Conservation (phyloP, 2,113 vertebrate genomes). For the Heloderma charlesbogerti region DNA sequence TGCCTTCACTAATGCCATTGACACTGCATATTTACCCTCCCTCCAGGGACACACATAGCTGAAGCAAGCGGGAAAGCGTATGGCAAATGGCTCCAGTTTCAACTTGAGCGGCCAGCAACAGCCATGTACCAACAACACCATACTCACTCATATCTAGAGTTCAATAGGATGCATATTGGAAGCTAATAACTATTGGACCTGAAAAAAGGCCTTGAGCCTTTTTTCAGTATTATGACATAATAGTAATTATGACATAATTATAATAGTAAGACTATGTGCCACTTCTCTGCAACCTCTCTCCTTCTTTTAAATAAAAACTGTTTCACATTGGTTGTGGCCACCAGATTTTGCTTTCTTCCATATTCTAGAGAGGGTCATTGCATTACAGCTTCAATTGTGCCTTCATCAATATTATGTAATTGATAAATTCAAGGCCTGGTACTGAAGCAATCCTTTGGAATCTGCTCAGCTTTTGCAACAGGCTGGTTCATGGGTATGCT, state of each 20-base stretch:
- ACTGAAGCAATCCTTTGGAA: constrained; percentile 39
- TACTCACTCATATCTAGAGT: neutral
- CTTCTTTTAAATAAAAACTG: neutral
- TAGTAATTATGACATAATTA: neutral
- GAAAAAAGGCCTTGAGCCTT: neutral
- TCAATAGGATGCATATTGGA: neutral
- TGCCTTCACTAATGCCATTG: neutral
- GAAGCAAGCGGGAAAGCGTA: neutral
- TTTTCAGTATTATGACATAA: neutral
- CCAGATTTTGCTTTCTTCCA: constrained; percentile 36
- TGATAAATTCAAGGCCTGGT: constrained; percentile 53
- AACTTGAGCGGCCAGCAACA: neutral
- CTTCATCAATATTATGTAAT: neutral
- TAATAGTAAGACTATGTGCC: constrained; percentile 10
- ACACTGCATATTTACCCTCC: neutral
- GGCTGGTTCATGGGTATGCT: neutral
- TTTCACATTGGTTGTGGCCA: neutral
- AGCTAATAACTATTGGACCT: neutral
- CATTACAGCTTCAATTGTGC: constrained; percentile 13
- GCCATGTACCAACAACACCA: too few relatives aligned
- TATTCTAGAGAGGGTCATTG: neutral
- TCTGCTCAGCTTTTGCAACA: constrained; percentile 7
- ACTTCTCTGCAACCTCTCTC: neutral
- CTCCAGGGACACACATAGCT: too few relatives aligned
- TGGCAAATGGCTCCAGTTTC: neutral